Percentiles rank a stretch among this genome's conserved stretches.
Evolutionary conservation across 2,113 vertebrate species (phyloP).

Genomic region (Bambusicola thoracicus): DNA sequence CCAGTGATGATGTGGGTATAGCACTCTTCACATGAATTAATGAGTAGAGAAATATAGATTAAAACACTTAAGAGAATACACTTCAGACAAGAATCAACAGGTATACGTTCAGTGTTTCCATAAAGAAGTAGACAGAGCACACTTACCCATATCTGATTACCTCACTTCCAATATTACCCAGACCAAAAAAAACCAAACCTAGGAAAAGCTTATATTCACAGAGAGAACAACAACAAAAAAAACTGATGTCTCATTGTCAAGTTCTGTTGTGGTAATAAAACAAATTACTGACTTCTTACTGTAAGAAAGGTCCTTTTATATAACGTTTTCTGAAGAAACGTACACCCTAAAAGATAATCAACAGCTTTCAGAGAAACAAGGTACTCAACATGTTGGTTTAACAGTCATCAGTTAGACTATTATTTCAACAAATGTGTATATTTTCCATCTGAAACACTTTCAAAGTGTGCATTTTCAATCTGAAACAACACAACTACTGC

Average conservation of each 20-base stretch:
- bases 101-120: neutral
- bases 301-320: neutral
- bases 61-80: neutral
- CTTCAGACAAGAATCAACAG: conserved; percentile 34
- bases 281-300: neutral
- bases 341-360: neutral
- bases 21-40: conserved; percentile 16
- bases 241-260: neutral
- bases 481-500: neutral
- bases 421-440: neutral
- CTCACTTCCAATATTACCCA: neutral
- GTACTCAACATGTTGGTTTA: neutral
- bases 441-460: too few species aligned
- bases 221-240: neutral
- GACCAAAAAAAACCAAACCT: too few species aligned
- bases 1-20: neutral
- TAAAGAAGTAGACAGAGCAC: neutral
- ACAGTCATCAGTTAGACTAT: neutral
- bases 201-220: neutral
- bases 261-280: neutral
- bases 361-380: neutral
- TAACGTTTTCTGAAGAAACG: neutral
- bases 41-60: conserved; percentile 30
- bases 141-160: neutral
- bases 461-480: neutral